These are phyloP conservation scores for Proctacanthus coquilletti DNA, from an alignment of 1,140 invertebrate species.

Conservation along the genomic window DNA sequence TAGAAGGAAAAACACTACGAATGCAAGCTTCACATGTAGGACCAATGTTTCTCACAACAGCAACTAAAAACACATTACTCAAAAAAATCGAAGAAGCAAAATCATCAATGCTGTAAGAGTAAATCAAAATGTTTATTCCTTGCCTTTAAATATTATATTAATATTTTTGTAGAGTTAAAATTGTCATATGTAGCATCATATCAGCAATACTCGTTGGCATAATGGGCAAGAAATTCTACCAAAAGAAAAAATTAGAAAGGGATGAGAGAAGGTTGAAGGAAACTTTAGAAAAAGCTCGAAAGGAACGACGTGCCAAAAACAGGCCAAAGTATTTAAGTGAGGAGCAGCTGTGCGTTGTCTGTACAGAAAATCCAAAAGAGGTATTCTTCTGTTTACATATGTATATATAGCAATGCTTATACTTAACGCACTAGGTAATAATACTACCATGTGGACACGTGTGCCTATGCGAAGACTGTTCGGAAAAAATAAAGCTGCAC, in stretches of 20 bases:
- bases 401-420: no score
- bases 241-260: constrained; percentile 34
- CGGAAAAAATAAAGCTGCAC: constrained; percentile 42
- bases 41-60: constrained; percentile 56
- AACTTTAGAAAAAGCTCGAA: constrained; percentile 43
- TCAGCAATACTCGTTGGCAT: constrained; percentile 46
- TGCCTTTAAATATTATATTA: background rate
- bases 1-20: constrained; percentile 37
- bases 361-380: constrained; percentile 56
- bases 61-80: constrained; percentile 46
- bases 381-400: no score
- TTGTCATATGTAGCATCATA: constrained; percentile 46
- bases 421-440: constrained; percentile 50
- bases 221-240: constrained; percentile 43
- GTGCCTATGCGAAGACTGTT: constrained; percentile 68
- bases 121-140: background rate
- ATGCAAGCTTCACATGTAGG: constrained; percentile 51
- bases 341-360: constrained; percentile 59
- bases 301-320: constrained; percentile 42
- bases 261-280: constrained; percentile 40
- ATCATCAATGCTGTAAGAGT: constrained; percentile 22
- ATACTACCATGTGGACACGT: constrained; percentile 69
- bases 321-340: constrained; percentile 44
- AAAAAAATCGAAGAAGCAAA: constrained; percentile 51
- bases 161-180: constrained; percentile 15